Conservation (phyloP, 2,797 vertebrate genomes). For the Pogonophryne albipinna region DNA sequence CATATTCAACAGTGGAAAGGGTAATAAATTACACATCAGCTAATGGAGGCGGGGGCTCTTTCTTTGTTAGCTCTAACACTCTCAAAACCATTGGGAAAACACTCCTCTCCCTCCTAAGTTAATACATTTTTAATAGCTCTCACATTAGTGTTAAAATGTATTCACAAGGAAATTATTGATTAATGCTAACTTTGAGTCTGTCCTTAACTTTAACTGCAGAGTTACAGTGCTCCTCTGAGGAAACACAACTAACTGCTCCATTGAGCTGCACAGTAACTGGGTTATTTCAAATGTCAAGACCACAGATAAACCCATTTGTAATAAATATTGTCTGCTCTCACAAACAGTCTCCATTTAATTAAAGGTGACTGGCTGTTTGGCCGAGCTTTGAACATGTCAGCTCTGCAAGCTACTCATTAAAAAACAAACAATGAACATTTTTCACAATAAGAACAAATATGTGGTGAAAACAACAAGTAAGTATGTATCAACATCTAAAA, state of each 20-base stretch:
- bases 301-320: not conserved
- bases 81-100: not conserved
- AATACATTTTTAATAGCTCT: constrained; percentile 32
- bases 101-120: constrained; percentile 15
- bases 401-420: not conserved
- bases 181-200: not conserved
- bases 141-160: constrained; percentile 2
- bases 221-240: not conserved
- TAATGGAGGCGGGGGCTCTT: constrained; percentile 72
- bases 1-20: constrained; percentile 68
- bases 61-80: constrained; percentile 58
- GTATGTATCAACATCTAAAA: not conserved
- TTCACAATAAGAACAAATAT: not conserved
- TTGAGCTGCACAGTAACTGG: not conserved
- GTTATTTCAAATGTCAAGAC: not conserved
- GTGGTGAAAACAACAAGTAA: not conserved
- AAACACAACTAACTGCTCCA: no score
- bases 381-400: not conserved
- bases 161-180: constrained; percentile 4
- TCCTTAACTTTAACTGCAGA: not conserved
- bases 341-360: not conserved
- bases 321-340: not conserved
- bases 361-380: not conserved
- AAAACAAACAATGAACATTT: not conserved
- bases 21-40: constrained; percentile 77